These are phyloP conservation scores for Pachymerium ferrugineum DNA, from an alignment of 2,888 invertebrate species.

Conservation along the genomic window DNA sequence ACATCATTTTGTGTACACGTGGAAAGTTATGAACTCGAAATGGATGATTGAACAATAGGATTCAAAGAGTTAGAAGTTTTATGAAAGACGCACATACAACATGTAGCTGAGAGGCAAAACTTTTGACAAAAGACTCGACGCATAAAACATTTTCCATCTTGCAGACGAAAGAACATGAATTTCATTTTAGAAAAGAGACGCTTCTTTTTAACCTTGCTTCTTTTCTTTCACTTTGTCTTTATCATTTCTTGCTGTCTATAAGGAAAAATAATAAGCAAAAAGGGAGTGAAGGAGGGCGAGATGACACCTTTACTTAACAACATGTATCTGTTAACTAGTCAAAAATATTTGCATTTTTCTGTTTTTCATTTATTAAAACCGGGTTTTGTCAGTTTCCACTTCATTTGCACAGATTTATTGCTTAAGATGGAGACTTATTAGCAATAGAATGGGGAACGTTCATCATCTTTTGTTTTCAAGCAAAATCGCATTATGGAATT, in stretches of 20 bases:
- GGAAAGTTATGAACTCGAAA: background rate
- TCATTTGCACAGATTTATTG: background rate
- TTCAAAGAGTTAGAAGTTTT: background rate
- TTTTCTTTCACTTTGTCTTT: background rate
- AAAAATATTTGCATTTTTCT: background rate
- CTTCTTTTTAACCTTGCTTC: background rate
- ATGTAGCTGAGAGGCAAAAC: background rate
- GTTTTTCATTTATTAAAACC: background rate
- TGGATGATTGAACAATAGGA: background rate
- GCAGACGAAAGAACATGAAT: background rate
- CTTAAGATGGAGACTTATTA: too few species aligned
- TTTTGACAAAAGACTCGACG: background rate
- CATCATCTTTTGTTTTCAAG: background rate
- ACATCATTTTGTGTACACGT: too few species aligned
- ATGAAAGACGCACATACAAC: background rate
- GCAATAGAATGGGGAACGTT: background rate
- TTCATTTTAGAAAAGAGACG: background rate
- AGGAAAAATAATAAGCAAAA: background rate
- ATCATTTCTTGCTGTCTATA: background rate
- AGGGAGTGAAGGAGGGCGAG: too few species aligned
- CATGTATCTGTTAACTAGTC: too few species aligned
- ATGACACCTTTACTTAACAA: background rate
- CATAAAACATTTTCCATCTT: background rate
- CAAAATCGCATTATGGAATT: background rate
- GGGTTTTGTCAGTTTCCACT: background rate